Evolutionary conservation across 2,113 vertebrate species (phyloP).

Genomic region (Pteropus alecto): DNA sequence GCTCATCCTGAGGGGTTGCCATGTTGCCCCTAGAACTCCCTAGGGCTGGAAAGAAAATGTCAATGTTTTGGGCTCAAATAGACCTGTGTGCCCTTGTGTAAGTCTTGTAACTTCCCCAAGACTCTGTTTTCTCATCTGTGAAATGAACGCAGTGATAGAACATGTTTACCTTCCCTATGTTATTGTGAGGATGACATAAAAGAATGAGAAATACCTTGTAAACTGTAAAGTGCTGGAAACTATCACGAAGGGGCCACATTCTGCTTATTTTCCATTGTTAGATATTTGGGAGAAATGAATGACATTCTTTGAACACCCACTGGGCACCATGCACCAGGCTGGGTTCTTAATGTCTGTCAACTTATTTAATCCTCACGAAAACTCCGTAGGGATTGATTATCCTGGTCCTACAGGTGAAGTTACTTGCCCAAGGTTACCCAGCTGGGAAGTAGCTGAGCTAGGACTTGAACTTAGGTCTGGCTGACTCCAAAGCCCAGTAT

Average conservation of each 20-base stretch:
- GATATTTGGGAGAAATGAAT: neutral
- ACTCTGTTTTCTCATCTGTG: neutral
- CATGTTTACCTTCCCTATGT: neutral
- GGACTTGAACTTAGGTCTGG: neutral
- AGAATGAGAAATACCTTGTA: neutral
- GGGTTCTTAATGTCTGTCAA: neutral
- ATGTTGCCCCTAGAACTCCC: neutral
- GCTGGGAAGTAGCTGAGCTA: neutral
- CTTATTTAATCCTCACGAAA: neutral
- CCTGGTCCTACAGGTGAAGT: neutral
- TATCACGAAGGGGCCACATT: neutral
- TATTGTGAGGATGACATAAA: neutral
- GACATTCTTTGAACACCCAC: neutral
- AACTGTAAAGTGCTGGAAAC: neutral
- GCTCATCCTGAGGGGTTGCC: neutral
- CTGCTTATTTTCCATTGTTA: neutral
- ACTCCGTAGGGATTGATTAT: neutral
- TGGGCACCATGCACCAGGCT: too few relatives aligned
- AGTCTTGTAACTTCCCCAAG: neutral
- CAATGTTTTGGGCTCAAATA: neutral
- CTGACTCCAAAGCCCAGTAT: neutral
- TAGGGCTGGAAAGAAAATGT: neutral
- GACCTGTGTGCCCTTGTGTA: neutral
- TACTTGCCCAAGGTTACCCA: neutral
- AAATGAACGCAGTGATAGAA: neutral